Evolutionary conservation across 2,113 vertebrate genomes (phyloP).

Genomic region (Gallinago undulata): DNA sequence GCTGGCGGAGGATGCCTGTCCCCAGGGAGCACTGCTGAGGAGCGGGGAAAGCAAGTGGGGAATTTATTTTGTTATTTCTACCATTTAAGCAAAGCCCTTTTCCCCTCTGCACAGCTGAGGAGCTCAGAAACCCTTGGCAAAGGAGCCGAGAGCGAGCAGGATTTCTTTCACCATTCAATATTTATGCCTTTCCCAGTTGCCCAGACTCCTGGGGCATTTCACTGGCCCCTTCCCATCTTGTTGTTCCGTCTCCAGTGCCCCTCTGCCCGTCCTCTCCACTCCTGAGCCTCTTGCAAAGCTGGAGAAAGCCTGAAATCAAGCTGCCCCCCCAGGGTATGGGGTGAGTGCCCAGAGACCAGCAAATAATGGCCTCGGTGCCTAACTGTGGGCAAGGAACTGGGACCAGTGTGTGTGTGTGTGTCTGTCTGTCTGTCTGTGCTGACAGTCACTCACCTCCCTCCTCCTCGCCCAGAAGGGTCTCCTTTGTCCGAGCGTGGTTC

Average conservation of each 20-base stretch:
- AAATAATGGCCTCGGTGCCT: accelerated
- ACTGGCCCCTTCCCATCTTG: background rate
- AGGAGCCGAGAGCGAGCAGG: background rate
- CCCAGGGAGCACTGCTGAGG: background rate
- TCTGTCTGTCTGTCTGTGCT: accelerated
- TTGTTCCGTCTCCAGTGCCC: background rate
- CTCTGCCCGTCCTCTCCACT: background rate
- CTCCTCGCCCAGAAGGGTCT: background rate
- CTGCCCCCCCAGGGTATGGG: background rate
- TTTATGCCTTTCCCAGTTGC: background rate
- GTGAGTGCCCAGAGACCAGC: background rate
- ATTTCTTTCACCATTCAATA: background rate
- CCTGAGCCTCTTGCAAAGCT: background rate
- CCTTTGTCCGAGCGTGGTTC: background rate
- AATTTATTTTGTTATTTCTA: background rate
- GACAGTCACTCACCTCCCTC: background rate
- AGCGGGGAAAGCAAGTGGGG: background rate
- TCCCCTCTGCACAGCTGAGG: background rate
- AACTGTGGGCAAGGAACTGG: background rate
- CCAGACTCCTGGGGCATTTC: background rate
- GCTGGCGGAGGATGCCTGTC: background rate
- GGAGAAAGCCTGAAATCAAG: background rate
- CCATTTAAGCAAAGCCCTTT: background rate
- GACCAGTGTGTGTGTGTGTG: accelerated
- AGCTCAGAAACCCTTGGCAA: background rate